Conservation (phyloP, 2,113 vertebrate species). For the Excalfactoria chinensis region DNA sequence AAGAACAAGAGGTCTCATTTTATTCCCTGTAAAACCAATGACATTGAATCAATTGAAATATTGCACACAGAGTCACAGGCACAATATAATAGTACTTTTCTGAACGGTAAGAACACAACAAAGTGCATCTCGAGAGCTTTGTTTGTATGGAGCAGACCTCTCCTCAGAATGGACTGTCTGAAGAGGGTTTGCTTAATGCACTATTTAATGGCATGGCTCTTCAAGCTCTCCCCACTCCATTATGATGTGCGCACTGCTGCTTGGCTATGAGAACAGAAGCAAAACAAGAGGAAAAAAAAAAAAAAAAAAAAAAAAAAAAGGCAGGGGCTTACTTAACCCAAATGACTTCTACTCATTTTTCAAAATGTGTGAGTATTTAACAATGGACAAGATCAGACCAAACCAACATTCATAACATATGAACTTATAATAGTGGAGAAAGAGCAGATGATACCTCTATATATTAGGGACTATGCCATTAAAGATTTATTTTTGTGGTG, state of each 20-base stretch:
- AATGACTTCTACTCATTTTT: conserved; percentile 15
- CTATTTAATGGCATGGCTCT: conserved; percentile 64
- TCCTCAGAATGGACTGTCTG: conserved; percentile 45
- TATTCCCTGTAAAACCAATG: conserved; percentile 46
- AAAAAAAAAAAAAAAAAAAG: background rate
- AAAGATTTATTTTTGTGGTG: background rate
- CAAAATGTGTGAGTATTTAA: background rate
- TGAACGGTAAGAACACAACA: conserved; percentile 57
- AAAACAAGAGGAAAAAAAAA: conserved; percentile 17
- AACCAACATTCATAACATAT: background rate
- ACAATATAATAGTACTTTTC: conserved; percentile 46
- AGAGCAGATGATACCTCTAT: background rate
- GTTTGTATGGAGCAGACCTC: conserved; percentile 65
- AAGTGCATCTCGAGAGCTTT: conserved; percentile 73
- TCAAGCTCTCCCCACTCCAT: conserved; percentile 48
- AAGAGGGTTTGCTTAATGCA: conserved; percentile 72
- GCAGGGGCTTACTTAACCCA: conserved; percentile 36
- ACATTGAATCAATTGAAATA: conserved; percentile 72
- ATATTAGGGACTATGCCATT: background rate
- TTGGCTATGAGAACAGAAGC: conserved; percentile 10
- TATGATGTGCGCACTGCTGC: conserved; percentile 13
- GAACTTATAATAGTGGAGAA: background rate
- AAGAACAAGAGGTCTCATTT: conserved; percentile 59
- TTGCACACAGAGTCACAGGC: conserved; percentile 47
- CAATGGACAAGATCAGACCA: background rate